Base-by-base conservation (phyloP, 1,140 invertebrate species). In the Lasaia peninsularis region DNA sequence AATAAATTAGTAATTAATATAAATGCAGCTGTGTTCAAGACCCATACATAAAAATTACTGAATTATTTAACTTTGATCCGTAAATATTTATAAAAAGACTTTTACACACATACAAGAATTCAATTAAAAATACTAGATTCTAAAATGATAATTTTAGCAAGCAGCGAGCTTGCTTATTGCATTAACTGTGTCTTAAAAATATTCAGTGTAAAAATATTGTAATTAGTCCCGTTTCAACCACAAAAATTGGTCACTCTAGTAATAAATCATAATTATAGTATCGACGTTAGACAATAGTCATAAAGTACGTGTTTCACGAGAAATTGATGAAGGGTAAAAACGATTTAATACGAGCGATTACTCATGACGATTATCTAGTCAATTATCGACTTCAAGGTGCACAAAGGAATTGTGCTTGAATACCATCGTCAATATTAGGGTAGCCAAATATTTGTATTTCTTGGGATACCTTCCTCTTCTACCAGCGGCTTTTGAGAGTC, bases 251-350 rank as follows among this genome's bases (percentile, higher is more conserved):
- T 18, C 37, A 40, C 37, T 16, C 16, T 14, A 10, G 12, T 10
- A 16, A 40, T 40, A 40, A 40, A 40, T 40, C 37, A 40, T 40
- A 10, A 40, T 40, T 40, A 40, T 40, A 40, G 37, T 40, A 40
- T 40, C 37, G 37, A 40, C 37, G 8, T 10, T 18, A 40, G 16
- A 40, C 37, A 40, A 40, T 40, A 40, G 7, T 40, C 37, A 18
- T 16, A 40, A 40, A 40, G 37, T 40, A 18, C n/a, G 37, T 16
- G 37, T 40, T 40, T 40, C 37, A 18, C 37, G 16, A 40, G 37
- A 40, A 40, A 40, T 40, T 40, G 37, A 16, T 40, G 37, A 40
- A 40, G 37, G 37, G 37, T 40, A 40, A 40, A 40, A 40, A 40
- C 37, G 37, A 40, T 40, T 40, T 40, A 40, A 40, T 18, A 18